Percentiles rank a stretch among this genome's conserved stretches.
These are phyloP conservation scores for human (Homo sapiens) DNA, from an alignment of 2,113 vertebrate species.

Conservation along the genomic window GRCh38 chr6:133100501-133101000, in stretches of 20 bases:
- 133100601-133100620: neutral
- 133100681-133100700: neutral
- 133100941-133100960: neutral
- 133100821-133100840: neutral
- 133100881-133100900: neutral
- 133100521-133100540: neutral
- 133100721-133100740: neutral
- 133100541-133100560: slow-evolving; percentile 18
- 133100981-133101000: slow-evolving; percentile 23
- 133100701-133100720: neutral
- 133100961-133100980: neutral
- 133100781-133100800: neutral
- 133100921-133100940: neutral
- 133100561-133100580: slow-evolving; percentile 15
- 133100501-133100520: neutral
- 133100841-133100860: neutral
- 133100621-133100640: neutral
- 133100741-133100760: neutral
- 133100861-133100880: neutral
- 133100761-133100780: neutral
- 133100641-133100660: neutral
- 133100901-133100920: neutral
- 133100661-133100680: neutral
- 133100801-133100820: neutral
- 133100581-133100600: neutral